Evolutionary conservation across 23 tunicate species (phyloP).

Genomic region (Halocynthia aurantium): DNA sequence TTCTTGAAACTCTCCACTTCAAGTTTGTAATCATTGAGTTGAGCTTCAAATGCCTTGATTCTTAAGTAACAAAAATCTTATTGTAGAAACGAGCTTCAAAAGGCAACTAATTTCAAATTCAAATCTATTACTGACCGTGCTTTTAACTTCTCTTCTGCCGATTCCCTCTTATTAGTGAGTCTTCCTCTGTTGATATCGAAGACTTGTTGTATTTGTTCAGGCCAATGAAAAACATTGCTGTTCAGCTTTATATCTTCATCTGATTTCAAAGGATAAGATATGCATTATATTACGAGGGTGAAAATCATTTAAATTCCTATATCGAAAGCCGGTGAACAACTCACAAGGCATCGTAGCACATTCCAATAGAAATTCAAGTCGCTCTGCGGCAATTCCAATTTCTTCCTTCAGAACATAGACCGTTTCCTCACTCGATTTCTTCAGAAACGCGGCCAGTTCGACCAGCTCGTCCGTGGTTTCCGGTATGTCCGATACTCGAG

Average conservation of each 20-base stretch:
- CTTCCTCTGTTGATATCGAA: conserved; percentile 77
- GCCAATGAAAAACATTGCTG: conserved; percentile 96
- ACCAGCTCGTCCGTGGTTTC: conserved; percentile 87
- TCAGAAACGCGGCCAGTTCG: conserved; percentile 64
- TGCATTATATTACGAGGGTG: not conserved
- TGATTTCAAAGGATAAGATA: not conserved
- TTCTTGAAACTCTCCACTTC: conserved; percentile 89
- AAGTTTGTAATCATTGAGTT: conserved; percentile 49
- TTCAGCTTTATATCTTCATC: conserved; percentile 97
- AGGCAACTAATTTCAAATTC: not conserved
- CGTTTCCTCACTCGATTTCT: conserved; percentile 61
- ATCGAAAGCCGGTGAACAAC: not conserved
- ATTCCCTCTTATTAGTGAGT: conserved; percentile 75
- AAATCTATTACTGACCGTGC: conserved; percentile 26
- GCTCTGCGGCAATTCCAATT: conserved; percentile 56
- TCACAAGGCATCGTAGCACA: conserved; percentile 84
- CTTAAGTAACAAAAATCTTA: conserved; percentile 21
- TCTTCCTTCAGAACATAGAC: conserved; percentile 59
- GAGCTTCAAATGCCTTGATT: conserved; percentile 73
- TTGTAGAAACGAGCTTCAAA: not conserved
- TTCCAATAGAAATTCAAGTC: conserved; percentile 76
- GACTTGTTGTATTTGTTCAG: conserved; percentile 81
- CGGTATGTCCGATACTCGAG: conserved; percentile 77
- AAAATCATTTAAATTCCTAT: not conserved
- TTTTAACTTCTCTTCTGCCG: conserved; percentile 82